Conservation (phyloP, 2,113 vertebrate species). For the Cyanoramphus novaezelandiae region DNA sequence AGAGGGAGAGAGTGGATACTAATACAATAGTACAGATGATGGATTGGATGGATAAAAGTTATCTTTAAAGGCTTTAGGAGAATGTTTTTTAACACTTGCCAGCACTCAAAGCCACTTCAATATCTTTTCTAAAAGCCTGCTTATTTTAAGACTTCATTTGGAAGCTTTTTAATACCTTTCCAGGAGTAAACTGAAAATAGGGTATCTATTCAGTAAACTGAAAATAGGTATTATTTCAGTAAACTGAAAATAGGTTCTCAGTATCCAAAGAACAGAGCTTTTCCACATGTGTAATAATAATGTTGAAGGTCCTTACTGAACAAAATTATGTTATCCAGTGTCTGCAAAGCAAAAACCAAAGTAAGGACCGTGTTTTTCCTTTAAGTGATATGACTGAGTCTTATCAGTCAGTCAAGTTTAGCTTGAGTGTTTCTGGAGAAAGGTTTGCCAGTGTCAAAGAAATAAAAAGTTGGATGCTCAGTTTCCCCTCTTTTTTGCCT, state of each 20-base stretch:
- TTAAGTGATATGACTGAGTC: not conserved
- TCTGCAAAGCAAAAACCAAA: not conserved
- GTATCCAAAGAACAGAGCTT: not conserved
- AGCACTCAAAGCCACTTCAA: not conserved
- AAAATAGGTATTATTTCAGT: not conserved
- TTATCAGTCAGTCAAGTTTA: not conserved
- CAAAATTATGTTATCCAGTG: not conserved
- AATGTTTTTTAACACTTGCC: not conserved
- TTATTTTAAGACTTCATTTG: constrained; percentile 16
- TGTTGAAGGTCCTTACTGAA: not conserved
- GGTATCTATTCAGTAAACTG: not conserved
- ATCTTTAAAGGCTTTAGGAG: not conserved
- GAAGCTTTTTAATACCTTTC: not conserved
- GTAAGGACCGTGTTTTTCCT: not conserved
- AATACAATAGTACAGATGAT: not conserved
- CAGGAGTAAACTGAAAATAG: not conserved
- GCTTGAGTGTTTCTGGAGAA: not conserved
- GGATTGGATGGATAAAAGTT: not conserved
- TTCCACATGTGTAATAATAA: not conserved
- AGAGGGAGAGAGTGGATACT: not conserved
- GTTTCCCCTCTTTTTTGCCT: not conserved
- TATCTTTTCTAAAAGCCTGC: constrained; percentile 20
- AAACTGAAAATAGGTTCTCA: not conserved
- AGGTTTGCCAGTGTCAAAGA: not conserved
- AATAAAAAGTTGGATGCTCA: not conserved